Percentiles rank a stretch among this genome's conserved stretches.
Conservation (phyloP, 2,888 invertebrate genomes). For the Drosophila fungiperda region DNA sequence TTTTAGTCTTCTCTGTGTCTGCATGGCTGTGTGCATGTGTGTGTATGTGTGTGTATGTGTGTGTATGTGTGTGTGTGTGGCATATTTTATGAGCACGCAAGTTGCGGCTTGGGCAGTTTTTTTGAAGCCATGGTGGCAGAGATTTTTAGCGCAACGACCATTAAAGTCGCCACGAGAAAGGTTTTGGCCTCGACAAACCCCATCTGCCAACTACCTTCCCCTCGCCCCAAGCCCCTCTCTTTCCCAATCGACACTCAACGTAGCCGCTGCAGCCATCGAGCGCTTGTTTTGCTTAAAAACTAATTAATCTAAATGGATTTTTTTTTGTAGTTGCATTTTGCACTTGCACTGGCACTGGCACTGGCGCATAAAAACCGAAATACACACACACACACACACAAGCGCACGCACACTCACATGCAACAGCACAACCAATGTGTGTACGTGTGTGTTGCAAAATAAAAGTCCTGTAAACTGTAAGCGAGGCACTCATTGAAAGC, state of each 20-base stretch:
- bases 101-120: constrained; percentile 18
- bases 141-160: constrained; percentile 36
- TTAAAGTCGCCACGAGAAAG: constrained; percentile 45
- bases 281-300: constrained; percentile 71
- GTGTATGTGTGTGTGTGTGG: constrained; percentile 14
- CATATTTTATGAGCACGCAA: constrained; percentile 51
- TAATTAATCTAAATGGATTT: constrained; percentile 81
- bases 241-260: not conserved
- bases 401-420: constrained; percentile 20
- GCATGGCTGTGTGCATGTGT: not conserved
- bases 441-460: constrained; percentile 39
- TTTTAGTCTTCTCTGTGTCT: constrained; percentile 10
- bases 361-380: constrained; percentile 53
- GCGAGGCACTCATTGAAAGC: constrained; percentile 76
- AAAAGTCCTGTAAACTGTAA: constrained; percentile 70
- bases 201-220: not conserved
- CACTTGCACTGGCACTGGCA: constrained; percentile 40
- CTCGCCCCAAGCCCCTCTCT: not conserved
- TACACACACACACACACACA: constrained; percentile 32
- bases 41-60: constrained; percentile 5
- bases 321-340: constrained; percentile 59
- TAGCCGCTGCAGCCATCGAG: constrained; percentile 2
- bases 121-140: constrained; percentile 35
- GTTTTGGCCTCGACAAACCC: constrained; percentile 11
- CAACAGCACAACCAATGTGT: not conserved